phyloP scores from a whole-genome alignment of 2,113 vertebrate genomes.

The Entosphenus tridentatus region DNA sequence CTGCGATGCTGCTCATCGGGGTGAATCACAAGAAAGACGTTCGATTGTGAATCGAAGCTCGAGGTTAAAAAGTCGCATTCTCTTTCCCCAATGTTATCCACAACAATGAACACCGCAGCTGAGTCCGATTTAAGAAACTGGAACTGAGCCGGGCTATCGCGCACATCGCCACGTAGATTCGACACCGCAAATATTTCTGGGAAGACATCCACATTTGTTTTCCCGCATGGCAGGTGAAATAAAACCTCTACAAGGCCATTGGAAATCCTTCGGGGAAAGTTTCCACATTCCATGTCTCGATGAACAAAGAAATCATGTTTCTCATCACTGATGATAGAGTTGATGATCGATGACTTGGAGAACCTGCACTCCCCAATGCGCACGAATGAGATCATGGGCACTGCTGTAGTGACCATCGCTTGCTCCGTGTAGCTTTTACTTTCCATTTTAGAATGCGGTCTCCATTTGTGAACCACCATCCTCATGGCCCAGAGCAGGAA shows the following conservation, averaged over 20 bases:
- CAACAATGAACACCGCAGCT: slow-evolving; percentile 29
- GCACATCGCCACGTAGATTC: slow-evolving; percentile 28
- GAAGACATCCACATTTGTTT: slow-evolving; percentile 12
- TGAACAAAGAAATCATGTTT: slow-evolving; percentile 7
- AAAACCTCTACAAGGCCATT: too few species aligned
- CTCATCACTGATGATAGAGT: slow-evolving; percentile 25
- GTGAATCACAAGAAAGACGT: slow-evolving; percentile 21
- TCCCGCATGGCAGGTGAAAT: too few species aligned
- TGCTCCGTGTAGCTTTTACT: slow-evolving; percentile 11
- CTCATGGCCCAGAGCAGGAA: slow-evolving; percentile 29
- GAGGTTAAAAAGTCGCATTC: slow-evolving; percentile 23
- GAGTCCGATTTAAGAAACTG: slow-evolving; percentile 27
- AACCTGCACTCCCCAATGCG: slow-evolving; percentile 24
- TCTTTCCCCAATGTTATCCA: slow-evolving; percentile 18
- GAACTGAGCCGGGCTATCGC: slow-evolving; percentile 19
- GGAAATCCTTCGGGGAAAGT: too few species aligned
- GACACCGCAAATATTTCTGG: slow-evolving; percentile 22
- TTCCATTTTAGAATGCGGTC: slow-evolving; percentile 9
- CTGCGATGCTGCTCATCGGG: not conserved
- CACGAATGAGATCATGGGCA: slow-evolving; percentile 36
- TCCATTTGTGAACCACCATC: slow-evolving; percentile 18
- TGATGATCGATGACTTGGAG: slow-evolving; percentile 37
- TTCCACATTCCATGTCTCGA: too few species aligned
- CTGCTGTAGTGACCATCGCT: slow-evolving; percentile 18
- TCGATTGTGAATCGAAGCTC: slow-evolving; percentile 15